These are phyloP conservation scores for Dipodomys stephensi DNA, from an alignment of 2,113 vertebrate genomes.

Conservation along the genomic window DNA sequence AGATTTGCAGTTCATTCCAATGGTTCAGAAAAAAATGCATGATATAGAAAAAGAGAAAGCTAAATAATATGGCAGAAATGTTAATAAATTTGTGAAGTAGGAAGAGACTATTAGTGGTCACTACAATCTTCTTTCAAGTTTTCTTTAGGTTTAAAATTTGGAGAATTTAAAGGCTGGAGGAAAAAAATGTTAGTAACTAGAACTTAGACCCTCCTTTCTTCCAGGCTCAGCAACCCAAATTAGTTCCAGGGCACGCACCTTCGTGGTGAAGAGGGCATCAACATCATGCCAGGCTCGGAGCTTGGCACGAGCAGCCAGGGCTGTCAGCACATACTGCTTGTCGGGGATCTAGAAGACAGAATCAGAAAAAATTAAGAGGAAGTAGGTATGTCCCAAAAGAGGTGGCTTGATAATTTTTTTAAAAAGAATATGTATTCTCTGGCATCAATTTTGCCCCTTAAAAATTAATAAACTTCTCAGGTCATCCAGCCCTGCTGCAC, in stretches of 20 bases:
- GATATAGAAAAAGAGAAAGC: too few relatives aligned
- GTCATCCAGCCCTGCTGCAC: background rate
- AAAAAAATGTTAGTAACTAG: background rate
- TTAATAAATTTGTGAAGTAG: background rate
- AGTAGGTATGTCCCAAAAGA: background rate
- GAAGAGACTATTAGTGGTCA: background rate
- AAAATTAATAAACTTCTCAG: background rate
- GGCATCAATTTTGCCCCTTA: background rate
- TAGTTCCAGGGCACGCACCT: conserved; percentile 83
- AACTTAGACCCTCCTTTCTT: background rate
- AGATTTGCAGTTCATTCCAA: conserved; percentile 16
- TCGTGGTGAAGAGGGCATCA: conserved; percentile 94
- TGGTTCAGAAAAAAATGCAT: background rate
- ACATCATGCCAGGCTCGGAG: conserved; percentile 95
- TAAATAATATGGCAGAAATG: conserved; percentile 1
- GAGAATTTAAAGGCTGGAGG: conserved; percentile 25
- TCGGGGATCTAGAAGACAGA: conserved; percentile 92
- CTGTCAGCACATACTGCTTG: conserved; percentile 95
- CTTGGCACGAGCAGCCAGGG: conserved; percentile 94
- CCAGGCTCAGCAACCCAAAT: background rate
- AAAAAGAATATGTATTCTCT: background rate
- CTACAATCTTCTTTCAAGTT: conserved; percentile 24
- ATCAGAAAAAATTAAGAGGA: conserved; percentile 41
- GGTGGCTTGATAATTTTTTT: background rate
- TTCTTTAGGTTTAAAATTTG: conserved; percentile 39